Conservation (phyloP, 2,113 vertebrate species). For the Poicephalus meyeri region DNA sequence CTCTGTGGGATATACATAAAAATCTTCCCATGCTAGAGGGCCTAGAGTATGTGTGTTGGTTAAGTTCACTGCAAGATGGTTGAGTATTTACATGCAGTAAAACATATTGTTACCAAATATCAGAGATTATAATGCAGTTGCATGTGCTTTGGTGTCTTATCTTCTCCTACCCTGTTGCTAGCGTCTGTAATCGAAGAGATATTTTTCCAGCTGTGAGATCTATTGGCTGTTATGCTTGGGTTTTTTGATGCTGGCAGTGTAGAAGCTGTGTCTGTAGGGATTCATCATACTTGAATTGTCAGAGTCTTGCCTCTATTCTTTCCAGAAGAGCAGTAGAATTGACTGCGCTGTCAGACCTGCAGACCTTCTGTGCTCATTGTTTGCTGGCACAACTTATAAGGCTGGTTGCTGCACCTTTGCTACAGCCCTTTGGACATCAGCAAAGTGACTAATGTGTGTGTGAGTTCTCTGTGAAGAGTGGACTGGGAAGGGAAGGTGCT, state of each 20-base stretch:
- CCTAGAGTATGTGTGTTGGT: rapidly evolving
- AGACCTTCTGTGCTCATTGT: not conserved
- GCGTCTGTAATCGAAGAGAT: not conserved
- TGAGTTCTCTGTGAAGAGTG: not conserved
- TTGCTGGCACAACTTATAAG: not conserved
- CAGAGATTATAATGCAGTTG: too few species aligned
- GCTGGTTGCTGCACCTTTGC: not conserved
- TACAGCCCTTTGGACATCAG: not conserved
- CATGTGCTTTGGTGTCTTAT: rapidly evolving
- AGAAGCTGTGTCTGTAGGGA: not conserved
- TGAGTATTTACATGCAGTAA: not conserved
- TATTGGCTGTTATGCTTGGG: not conserved
- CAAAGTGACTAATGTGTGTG: not conserved
- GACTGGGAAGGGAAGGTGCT: not conserved
- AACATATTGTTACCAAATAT: not conserved
- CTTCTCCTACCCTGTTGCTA: not conserved
- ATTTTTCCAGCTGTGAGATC: not conserved
- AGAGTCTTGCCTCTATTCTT: not conserved
- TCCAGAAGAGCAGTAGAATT: not conserved
- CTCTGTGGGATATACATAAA: not conserved
- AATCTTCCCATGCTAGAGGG: not conserved
- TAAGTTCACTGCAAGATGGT: rapidly evolving
- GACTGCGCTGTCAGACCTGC: not conserved
- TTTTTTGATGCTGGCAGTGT: not conserved
- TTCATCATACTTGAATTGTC: not conserved